These are phyloP conservation scores for Epinephelus moara DNA, from an alignment of 2,113 vertebrate species.

Conservation along the genomic window DNA sequence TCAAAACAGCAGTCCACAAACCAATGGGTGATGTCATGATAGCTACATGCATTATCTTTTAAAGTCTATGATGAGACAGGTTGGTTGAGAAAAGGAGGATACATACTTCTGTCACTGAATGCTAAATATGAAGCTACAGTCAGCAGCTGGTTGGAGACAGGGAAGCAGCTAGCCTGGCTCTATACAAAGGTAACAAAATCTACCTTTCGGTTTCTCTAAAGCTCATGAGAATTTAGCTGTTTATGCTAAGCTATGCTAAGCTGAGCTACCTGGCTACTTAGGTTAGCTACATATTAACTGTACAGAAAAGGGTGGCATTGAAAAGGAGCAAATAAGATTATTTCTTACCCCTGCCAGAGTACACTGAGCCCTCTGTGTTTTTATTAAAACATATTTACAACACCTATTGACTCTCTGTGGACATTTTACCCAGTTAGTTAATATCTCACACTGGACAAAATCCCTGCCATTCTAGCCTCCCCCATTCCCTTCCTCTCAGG, in stretches of 20 bases:
- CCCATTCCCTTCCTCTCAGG: not conserved
- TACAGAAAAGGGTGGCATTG: not conserved
- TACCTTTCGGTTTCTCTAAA: too few species aligned
- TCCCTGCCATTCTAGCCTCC: not conserved
- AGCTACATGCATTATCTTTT: too few species aligned
- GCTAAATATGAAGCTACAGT: not conserved
- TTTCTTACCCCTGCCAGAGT: not conserved
- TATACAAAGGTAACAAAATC: too few species aligned
- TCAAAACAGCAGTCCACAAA: too few species aligned
- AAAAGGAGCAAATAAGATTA: not conserved
- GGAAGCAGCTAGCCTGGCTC: too few species aligned
- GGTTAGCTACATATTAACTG: not conserved
- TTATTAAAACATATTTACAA: not conserved
- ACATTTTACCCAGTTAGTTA: not conserved
- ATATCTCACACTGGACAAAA: slow-evolving; percentile 12
- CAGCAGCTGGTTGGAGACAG: not conserved
- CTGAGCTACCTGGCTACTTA: not conserved
- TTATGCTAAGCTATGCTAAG: too few species aligned
- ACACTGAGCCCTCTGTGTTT: not conserved
- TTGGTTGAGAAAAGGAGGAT: not conserved
- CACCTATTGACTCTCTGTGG: not conserved
- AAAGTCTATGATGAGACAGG: too few species aligned
- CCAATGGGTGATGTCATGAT: too few species aligned
- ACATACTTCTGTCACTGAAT: too few species aligned
- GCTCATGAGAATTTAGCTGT: too few species aligned